A percentile compares a stretch with the other conserved stretches of the same genome.
These are phyloP conservation scores for Micrastur ruficollis DNA, from an alignment of 2,797 vertebrate species.

Conservation along the genomic window DNA sequence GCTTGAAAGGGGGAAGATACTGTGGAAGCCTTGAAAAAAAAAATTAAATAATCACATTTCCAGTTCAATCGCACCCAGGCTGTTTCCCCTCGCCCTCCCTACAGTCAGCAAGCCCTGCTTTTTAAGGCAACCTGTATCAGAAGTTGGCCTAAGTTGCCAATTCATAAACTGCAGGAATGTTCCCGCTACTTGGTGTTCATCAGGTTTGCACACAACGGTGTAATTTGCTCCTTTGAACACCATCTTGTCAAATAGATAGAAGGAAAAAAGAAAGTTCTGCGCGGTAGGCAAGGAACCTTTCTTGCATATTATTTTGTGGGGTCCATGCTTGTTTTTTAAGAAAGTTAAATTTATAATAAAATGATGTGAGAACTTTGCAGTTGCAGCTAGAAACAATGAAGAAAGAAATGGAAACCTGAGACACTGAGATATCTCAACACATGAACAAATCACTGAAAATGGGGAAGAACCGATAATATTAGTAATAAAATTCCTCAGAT, in stretches of 20 bases:
- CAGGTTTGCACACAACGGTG: not conserved
- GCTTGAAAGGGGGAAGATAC: not conserved
- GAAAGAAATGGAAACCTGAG: not conserved
- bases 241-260: not conserved
- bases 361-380: not conserved
- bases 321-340: not conserved
- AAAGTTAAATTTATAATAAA: not conserved
- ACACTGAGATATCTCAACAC: not conserved
- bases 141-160: not conserved
- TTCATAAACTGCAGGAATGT: not conserved
- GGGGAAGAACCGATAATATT: not conserved
- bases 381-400: not conserved
- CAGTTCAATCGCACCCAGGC: not conserved
- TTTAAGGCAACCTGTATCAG: not conserved
- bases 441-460: not conserved
- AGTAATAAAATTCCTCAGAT: not conserved
- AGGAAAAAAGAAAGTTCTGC: not conserved
- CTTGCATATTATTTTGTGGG: not conserved
- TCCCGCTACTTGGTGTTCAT: not conserved
- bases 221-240: not conserved
- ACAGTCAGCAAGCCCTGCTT: not conserved
- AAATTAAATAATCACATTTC: not conserved
- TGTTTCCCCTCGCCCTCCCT: not conserved
- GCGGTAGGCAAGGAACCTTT: not conserved
- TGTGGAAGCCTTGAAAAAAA: not conserved